A percentile compares a stretch with the other conserved stretches of the same genome.
Conservation (phyloP, 2,797 vertebrate species). For the Rhynchonycteris naso region DNA sequence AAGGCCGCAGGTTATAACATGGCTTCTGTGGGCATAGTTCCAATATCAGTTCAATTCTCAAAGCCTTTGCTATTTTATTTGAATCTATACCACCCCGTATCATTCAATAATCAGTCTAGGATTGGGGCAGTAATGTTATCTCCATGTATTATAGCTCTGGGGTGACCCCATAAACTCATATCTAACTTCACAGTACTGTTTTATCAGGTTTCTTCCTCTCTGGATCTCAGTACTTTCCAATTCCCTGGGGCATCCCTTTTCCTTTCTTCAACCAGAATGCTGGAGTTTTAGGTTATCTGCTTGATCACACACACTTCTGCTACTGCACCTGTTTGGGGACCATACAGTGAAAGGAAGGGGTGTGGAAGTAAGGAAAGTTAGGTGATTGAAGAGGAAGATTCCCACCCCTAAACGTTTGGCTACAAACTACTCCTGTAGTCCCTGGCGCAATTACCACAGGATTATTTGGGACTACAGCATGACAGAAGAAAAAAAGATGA, state of each 20-base stretch:
- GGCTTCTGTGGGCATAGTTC: not conserved
- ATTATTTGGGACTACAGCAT: not conserved
- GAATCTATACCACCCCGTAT: not conserved
- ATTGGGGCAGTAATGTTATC: not conserved
- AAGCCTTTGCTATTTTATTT: not conserved
- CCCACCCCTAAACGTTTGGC: not conserved
- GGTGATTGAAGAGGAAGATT: not conserved
- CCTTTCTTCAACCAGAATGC: not conserved
- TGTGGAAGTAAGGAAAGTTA: not conserved
- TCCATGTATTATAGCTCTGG: not conserved
- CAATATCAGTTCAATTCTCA: not conserved
- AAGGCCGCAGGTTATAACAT: not conserved
- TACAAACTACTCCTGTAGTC: not conserved
- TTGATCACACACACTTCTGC: not conserved
- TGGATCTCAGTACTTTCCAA: not conserved
- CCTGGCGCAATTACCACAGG: not conserved
- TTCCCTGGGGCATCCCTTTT: not conserved
- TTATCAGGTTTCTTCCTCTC: constrained; percentile 19
- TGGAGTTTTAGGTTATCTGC: not conserved
- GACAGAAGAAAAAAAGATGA: not conserved
- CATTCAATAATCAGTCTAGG: not conserved
- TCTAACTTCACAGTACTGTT: not conserved
- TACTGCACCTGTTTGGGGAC: not conserved
- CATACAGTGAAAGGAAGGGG: not conserved
- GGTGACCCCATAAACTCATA: not conserved